A percentile compares a stretch with the other conserved stretches of the same genome.
phyloP scores from a whole-genome alignment of 92 coral and sea anemone genomes.

The Epizoanthus ramosus region DNA sequence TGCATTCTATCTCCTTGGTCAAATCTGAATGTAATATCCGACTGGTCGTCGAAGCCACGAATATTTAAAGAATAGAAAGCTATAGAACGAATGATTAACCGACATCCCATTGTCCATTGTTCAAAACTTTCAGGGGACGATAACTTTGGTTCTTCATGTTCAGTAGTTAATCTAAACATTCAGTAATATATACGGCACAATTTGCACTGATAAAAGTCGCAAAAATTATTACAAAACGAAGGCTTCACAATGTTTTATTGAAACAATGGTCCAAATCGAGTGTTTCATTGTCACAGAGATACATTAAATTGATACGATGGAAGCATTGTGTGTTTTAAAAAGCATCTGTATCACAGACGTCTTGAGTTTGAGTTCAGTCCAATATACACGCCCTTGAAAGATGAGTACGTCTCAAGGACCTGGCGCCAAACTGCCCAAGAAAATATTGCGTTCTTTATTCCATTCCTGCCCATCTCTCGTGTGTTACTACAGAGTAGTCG shows the following conservation, averaged over 20 bases:
- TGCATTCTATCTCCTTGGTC: not conserved
- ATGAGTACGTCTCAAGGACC: not conserved
- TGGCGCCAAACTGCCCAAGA: conserved; percentile 7
- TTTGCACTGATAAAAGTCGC: not conserved
- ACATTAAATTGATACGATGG: too few species aligned
- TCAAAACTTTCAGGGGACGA: not conserved
- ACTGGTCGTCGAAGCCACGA: conserved; percentile 5
- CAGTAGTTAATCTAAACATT: too few species aligned
- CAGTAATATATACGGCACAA: not conserved
- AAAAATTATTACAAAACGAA: not conserved
- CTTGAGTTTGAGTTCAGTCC: not conserved
- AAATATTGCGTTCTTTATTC: not conserved
- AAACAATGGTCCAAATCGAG: too few species aligned
- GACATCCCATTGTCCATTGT: not conserved
- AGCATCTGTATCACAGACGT: not conserved
- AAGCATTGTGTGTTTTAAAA: not conserved
- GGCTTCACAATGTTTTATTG: not conserved
- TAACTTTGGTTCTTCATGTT: too few species aligned
- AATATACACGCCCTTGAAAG: not conserved
- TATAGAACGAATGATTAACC: not conserved
- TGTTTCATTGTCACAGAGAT: too few species aligned
- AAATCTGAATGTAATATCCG: conserved; percentile 9
- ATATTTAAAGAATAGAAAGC: not conserved
- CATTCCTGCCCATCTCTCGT: not conserved
- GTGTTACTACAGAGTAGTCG: too few species aligned